These are phyloP conservation scores for Scomber japonicus DNA, from an alignment of 2,113 vertebrate species.

Conservation along the genomic window DNA sequence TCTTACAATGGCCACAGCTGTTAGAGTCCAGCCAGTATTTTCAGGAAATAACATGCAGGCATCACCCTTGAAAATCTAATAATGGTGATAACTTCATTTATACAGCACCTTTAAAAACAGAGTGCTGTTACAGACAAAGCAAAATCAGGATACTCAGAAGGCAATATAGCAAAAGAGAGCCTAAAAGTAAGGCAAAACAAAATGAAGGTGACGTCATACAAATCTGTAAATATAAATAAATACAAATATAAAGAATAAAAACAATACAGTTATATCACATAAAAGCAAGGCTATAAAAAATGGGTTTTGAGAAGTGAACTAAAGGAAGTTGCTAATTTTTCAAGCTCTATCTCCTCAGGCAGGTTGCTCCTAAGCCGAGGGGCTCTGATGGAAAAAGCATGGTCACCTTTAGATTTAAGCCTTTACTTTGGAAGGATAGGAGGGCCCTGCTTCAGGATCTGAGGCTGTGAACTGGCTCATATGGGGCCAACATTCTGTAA, in stretches of 20 bases:
- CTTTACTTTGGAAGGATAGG: too few species aligned
- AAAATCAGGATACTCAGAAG: not conserved
- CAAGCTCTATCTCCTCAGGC: not conserved
- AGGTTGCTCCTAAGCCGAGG: not conserved
- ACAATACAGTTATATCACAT: not conserved
- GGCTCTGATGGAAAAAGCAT: not conserved
- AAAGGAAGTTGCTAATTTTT: not conserved
- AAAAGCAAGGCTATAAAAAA: not conserved
- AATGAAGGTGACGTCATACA: not conserved
- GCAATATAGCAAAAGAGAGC: not conserved
- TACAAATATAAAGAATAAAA: not conserved
- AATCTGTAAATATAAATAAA: not conserved
- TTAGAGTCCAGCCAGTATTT: constrained; percentile 44
- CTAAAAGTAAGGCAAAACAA: too few species aligned
- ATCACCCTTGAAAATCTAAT: constrained; percentile 55
- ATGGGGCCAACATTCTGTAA: too few species aligned
- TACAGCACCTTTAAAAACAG: too few species aligned
- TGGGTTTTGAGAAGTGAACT: not conserved
- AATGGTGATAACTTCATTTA: too few species aligned
- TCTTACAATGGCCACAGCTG: constrained; percentile 38
- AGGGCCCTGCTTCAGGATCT: too few species aligned
- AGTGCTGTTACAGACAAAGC: too few species aligned
- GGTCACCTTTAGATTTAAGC: too few species aligned
- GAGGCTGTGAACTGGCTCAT: too few species aligned
- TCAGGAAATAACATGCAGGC: constrained; percentile 64